Percentiles rank a stretch among this genome's conserved stretches.
Evolutionary conservation across 2,113 vertebrate genomes (phyloP).

Genomic region (Argyrosomus japonicus): DNA sequence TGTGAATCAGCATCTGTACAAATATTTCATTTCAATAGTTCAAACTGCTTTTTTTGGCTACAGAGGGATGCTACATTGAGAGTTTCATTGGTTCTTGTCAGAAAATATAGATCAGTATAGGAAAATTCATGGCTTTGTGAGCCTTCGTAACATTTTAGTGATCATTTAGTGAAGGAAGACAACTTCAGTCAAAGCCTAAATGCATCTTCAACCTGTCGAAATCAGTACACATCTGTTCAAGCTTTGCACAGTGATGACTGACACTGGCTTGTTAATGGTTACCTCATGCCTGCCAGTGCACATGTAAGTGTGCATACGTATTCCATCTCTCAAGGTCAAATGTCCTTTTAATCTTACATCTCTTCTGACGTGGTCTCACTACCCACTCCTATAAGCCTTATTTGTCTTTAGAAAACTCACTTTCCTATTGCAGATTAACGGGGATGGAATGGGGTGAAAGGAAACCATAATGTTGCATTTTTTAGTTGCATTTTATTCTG

Average conservation of each 20-base stretch:
- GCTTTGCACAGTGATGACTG: slow-evolving; percentile 10
- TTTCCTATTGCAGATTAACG: slow-evolving; percentile 41
- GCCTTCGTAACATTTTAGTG: background rate
- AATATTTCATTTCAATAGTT: background rate
- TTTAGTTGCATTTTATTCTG: background rate
- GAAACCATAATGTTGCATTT: background rate
- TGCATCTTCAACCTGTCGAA: background rate
- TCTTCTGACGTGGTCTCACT: slow-evolving; percentile 54
- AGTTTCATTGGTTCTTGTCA: background rate
- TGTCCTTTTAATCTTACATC: slow-evolving; percentile 32
- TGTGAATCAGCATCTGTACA: background rate
- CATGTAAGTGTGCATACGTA: background rate
- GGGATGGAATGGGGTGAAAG: background rate
- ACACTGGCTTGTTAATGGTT: slow-evolving; percentile 31
- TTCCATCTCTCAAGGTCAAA: slow-evolving; percentile 63
- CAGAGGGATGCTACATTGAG: background rate
- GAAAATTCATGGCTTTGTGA: background rate
- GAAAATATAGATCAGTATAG: too few relatives aligned
- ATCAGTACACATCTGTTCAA: background rate
- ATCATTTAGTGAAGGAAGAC: background rate
- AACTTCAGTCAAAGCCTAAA: background rate
- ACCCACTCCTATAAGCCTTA: slow-evolving; percentile 12
- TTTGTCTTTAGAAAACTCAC: slow-evolving; percentile 53
- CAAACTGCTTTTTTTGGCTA: background rate
- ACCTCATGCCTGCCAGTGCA: slow-evolving; percentile 1